Percentiles rank a stretch among this genome's conserved stretches.
Evolutionary conservation across 2,888 invertebrate genomes (phyloP).

Genomic region (Eudemis profundana): DNA sequence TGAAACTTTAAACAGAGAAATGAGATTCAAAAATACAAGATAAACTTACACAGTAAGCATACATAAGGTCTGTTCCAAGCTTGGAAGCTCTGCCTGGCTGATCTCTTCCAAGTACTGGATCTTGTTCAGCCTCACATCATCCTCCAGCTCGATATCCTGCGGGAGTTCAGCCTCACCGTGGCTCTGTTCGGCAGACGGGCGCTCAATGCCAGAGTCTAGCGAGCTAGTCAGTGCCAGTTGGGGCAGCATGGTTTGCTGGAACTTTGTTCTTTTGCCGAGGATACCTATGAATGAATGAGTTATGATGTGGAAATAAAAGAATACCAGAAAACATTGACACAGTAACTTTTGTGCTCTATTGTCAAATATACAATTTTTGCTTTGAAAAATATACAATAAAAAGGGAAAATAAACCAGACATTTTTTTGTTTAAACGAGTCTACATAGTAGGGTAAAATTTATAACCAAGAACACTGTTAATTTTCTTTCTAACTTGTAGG

Average conservation of each 20-base stretch:
- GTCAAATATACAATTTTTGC: no score
- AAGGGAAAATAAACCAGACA: no score
- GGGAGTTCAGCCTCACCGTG: slow-evolving; percentile 84
- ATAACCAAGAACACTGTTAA: no score
- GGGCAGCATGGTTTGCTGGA: slow-evolving; percentile 92
- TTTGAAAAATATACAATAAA: no score
- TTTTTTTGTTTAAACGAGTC: no score
- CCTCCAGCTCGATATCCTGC: slow-evolving; percentile 89
- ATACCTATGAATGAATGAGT: slow-evolving; percentile 81
- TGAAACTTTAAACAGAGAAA: no score
- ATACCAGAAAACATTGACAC: no score
- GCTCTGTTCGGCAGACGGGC: slow-evolving; percentile 77
- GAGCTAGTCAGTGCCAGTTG: slow-evolving; percentile 91
- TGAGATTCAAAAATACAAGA: no score
- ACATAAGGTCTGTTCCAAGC: slow-evolving; percentile 91
- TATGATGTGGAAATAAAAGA: no score
- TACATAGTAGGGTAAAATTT: no score
- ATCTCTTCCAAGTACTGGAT: slow-evolving; percentile 88
- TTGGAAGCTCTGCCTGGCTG: slow-evolving; percentile 85
- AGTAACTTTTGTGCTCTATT: no score
- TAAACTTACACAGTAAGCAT: slow-evolving; percentile 90
- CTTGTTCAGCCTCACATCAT: slow-evolving; percentile 94
- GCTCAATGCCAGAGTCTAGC: slow-evolving; percentile 69
- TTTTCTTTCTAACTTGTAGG: no score
- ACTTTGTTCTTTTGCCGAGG: slow-evolving; percentile 95